Conservation (phyloP, 2,797 vertebrate genomes). For the Chaetophractus vellerosus region DNA sequence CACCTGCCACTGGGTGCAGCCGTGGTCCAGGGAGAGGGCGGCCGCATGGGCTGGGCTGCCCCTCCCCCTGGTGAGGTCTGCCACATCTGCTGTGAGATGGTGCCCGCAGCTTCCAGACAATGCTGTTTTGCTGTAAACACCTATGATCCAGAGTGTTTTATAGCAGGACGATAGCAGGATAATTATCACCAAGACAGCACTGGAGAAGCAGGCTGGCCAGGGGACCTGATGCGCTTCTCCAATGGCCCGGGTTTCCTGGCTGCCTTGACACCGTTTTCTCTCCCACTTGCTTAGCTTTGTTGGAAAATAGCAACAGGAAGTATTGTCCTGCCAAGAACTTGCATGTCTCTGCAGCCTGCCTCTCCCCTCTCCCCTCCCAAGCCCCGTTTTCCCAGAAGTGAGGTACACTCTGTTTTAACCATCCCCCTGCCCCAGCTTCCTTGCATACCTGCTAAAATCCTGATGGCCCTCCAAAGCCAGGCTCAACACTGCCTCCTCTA, state of each 20-base stretch:
- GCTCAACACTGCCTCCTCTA: background rate
- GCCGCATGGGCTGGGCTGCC: background rate
- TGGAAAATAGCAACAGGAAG: constrained; percentile 69
- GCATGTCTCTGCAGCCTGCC: background rate
- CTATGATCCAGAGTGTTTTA: background rate
- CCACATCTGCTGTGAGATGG: background rate
- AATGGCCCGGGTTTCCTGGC: constrained; percentile 60
- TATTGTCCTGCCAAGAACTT: constrained; percentile 69
- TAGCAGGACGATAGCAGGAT: background rate
- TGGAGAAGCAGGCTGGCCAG: background rate
- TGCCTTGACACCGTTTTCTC: constrained; percentile 75
- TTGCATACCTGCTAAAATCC: rapidly evolving
- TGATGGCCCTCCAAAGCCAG: background rate
- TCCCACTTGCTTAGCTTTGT: constrained; percentile 53
- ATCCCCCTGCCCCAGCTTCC: rapidly evolving
- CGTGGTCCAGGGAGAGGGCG: background rate
- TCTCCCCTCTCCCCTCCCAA: rapidly evolving
- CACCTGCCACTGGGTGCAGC: background rate
- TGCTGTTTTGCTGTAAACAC: rapidly evolving
- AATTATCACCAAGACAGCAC: constrained; percentile 42
- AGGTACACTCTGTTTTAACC: rapidly evolving
- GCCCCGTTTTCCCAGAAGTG: background rate
- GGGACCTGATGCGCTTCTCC: constrained; percentile 24
- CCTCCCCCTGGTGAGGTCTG: background rate
- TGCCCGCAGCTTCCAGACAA: background rate